Conservation (phyloP, 2,113 vertebrate genomes). For the Chroicocephalus ridibundus region DNA sequence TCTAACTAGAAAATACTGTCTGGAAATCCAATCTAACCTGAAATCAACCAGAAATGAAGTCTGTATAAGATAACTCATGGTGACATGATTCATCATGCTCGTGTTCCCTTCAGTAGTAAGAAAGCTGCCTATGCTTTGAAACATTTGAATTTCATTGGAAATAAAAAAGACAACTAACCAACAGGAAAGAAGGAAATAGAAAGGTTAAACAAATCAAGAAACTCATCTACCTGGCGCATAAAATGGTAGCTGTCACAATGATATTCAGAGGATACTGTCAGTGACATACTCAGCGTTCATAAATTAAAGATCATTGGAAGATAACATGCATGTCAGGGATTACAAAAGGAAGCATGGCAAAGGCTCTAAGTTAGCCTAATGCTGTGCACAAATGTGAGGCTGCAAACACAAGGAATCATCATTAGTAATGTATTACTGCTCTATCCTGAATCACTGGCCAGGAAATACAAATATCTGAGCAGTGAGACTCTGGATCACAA, state of each 20-base stretch:
- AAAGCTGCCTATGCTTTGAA: neutral
- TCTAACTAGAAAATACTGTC: neutral
- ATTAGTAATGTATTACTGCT: neutral
- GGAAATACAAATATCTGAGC: neutral
- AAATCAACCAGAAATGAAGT: neutral
- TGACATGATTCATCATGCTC: neutral
- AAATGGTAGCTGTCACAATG: neutral
- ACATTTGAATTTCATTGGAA: neutral
- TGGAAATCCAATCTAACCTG: neutral
- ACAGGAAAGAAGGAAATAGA: neutral
- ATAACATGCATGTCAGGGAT: neutral
- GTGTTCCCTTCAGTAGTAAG: neutral
- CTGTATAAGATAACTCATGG: neutral
- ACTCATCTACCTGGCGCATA: neutral
- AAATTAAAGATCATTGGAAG: slow-evolving; percentile 25
- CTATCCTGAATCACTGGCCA: neutral
- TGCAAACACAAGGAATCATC: neutral
- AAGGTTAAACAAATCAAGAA: slow-evolving; percentile 2
- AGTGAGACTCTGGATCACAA: neutral
- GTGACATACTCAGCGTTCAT: neutral
- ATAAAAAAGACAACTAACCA: neutral
- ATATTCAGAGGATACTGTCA: neutral
- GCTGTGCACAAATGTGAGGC: neutral
- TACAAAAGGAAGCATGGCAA: neutral
- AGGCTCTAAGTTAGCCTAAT: neutral